phyloP scores from a whole-genome alignment of 2,113 vertebrate genomes.

The Illadopsis cleaveri region DNA sequence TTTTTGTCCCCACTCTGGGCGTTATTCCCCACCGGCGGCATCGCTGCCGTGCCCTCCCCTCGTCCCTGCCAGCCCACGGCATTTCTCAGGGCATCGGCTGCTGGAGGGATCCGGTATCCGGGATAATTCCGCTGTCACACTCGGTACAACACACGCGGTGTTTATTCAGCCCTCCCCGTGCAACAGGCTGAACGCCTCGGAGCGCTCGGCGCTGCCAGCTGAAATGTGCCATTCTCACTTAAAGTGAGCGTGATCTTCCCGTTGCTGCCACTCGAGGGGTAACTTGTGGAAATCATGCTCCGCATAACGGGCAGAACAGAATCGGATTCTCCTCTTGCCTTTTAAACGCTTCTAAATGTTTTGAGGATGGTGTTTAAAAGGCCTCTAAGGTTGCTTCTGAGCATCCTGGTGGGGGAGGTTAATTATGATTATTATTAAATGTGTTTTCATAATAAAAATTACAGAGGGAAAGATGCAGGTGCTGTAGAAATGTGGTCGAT shows the following conservation, averaged over 20 bases:
- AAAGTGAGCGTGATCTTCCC: background rate
- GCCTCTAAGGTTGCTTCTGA: fast-evolving
- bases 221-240: background rate
- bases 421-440: background rate
- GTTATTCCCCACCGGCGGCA: background rate
- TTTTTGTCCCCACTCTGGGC: fast-evolving
- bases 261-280: background rate
- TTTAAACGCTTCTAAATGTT: fast-evolving
- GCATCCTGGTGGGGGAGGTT: background rate
- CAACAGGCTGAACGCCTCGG: background rate
- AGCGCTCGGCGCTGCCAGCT: background rate
- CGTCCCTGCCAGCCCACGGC: background rate
- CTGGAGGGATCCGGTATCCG: background rate
- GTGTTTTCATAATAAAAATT: background rate
- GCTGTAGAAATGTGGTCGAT: background rate
- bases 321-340: fast-evolving
- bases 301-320: fast-evolving
- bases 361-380: background rate
- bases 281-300: background rate
- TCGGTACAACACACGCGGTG: fast-evolving
- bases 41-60: background rate
- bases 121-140: background rate
- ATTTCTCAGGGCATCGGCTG: background rate
- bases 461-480: fast-evolving
- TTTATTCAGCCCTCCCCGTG: background rate